Base-by-base conservation (phyloP, 2,797 vertebrate species). In the Malacoraja senta region DNA sequence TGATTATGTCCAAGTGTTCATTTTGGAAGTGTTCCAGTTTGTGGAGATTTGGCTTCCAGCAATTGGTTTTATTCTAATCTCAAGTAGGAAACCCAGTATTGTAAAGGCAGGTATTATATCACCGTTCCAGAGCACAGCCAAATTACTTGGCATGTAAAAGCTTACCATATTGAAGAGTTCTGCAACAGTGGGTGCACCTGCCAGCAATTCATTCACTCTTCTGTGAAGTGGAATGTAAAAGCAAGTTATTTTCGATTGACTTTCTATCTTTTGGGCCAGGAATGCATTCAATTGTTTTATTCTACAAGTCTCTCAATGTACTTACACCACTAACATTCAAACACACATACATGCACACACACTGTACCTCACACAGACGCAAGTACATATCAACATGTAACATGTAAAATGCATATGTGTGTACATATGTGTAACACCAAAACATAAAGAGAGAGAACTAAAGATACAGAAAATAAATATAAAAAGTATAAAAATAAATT, bases 91-190 rank as follows among this genome's bases (percentile, higher is more conserved):
- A 19, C 29, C 19, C n/a, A 32, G 35, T 8, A n/a, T n/a, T 88
- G 21, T 68, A 88, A 35, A 35, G 61, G 61, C 63, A 88, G 24
- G 63, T 35, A 35, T 88, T 21, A 88, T 68, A 88, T 88, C 84
- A 35, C 10, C 8, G 63, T 68, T 63, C 8, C 63, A 88, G 63
- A 88, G 19, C 17, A 10, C 17, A 68, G 63, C 17, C 63, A 88
- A 88, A 68, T 88, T 88, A 88, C 63, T 88, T 88, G 84, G 84
- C 84, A 88, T 35, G 84, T 12, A 19, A 68, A 63, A 88, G 84
- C 63, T 21, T 65, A 88, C 84, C 84, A 88, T 68, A 68, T 68
- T 88, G 84, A 32, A 88, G 61, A 88, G 32, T 88, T 88, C 61
- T 88, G n/a, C 65, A 88, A 68, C 84, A 88, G 63, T 32, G 21